These are phyloP conservation scores for human (Homo sapiens) DNA, from an alignment of 2,113 vertebrate species.

Conservation along the genomic window DNA sequence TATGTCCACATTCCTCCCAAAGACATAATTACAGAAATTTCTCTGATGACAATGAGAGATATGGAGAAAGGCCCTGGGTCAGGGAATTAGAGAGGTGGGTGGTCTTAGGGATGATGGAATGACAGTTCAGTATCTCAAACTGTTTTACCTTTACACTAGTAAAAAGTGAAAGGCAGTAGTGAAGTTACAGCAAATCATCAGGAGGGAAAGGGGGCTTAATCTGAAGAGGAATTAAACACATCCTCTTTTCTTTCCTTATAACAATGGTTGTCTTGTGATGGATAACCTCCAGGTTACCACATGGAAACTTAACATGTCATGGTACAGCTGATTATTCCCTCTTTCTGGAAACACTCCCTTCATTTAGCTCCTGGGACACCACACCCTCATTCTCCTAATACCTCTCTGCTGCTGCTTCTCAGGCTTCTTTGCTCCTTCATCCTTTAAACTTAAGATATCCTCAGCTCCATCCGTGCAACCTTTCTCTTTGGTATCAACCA, in stretches of 20 bases:
- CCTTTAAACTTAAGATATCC: not conserved
- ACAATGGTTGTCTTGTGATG: not conserved
- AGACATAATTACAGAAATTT: not conserved
- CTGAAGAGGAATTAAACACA: not conserved
- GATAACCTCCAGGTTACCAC: not conserved
- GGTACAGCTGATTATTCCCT: not conserved
- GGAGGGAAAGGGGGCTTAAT: not conserved
- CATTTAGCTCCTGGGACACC: not conserved
- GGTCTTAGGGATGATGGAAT: not conserved
- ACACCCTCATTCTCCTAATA: not conserved
- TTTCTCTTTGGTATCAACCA: not conserved
- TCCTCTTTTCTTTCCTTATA: not conserved
- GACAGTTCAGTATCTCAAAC: not conserved
- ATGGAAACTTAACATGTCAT: not conserved
- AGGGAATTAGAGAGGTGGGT: not conserved
- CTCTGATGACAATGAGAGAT: not conserved
- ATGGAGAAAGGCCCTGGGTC: not conserved
- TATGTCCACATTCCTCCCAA: not conserved
- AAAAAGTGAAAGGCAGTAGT: not conserved
- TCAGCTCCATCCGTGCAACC: not conserved
- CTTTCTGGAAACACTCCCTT: not conserved
- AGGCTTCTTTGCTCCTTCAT: not conserved
- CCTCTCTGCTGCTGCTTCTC: too few relatives aligned
- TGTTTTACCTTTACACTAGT: not conserved
- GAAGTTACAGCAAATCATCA: not conserved